Evolutionary conservation across 2,113 vertebrate species (phyloP).

Genomic region (Toxotes jaculatrix): DNA sequence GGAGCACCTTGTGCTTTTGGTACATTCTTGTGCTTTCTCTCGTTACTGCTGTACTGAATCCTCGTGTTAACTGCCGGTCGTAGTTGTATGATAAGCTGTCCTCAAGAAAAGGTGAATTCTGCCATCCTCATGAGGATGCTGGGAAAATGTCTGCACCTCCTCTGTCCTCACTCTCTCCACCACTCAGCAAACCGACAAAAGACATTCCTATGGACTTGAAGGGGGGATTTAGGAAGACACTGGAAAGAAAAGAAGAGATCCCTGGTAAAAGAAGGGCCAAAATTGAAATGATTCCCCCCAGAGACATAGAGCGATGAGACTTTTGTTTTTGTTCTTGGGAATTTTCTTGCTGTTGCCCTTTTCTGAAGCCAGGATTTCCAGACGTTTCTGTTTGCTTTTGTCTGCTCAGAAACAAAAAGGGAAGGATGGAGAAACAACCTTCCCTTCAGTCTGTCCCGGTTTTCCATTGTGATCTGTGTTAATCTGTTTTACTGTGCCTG

Average conservation of each 20-base stretch:
- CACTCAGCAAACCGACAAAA: slow-evolving; percentile 6
- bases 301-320: background rate
- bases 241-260: slow-evolving; percentile 1
- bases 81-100: background rate
- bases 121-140: background rate
- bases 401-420: slow-evolving; percentile 49
- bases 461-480: slow-evolving; percentile 57
- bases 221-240: slow-evolving; percentile 4
- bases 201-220: slow-evolving; percentile 9
- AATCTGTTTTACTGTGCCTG: slow-evolving; percentile 62
- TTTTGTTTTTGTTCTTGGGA: slow-evolving; percentile 25
- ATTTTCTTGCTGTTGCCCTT: slow-evolving; percentile 30
- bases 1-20: slow-evolving; percentile 41
- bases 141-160: background rate
- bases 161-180: slow-evolving; percentile 7
- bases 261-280: slow-evolving; percentile 1
- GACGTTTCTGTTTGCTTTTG: slow-evolving; percentile 35
- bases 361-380: slow-evolving; percentile 37
- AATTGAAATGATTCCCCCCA: slow-evolving; percentile 24
- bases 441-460: slow-evolving; percentile 31
- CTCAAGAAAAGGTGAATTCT: slow-evolving; percentile 16
- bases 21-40: slow-evolving; percentile 21
- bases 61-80: slow-evolving; percentile 6
- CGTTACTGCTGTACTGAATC: slow-evolving; percentile 5
- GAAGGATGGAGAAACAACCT: slow-evolving; percentile 2